Conservation (phyloP, 2,113 vertebrate genomes). For the Dolichallabes microphthalmus region DNA sequence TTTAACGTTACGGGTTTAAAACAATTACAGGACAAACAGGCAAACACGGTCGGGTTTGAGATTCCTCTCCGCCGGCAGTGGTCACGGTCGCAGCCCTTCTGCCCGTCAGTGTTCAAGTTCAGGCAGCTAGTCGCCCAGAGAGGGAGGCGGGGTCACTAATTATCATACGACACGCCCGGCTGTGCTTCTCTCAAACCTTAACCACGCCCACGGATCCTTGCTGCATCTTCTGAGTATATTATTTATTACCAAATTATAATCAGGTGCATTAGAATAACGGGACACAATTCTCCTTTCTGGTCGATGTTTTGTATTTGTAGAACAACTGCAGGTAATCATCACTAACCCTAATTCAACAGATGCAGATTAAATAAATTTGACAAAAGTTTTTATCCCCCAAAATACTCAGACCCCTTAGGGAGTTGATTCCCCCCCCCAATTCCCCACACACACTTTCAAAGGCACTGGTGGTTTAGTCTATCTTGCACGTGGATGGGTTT, state of each 20-base stretch:
- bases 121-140: slow-evolving; percentile 63
- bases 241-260: background rate
- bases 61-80: slow-evolving; percentile 31
- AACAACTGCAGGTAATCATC: background rate
- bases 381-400: background rate
- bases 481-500: background rate
- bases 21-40: background rate
- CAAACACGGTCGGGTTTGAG: background rate
- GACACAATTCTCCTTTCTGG: background rate
- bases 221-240: background rate
- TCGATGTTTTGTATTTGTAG: background rate
- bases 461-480: background rate
- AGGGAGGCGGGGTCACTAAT: slow-evolving; percentile 61
- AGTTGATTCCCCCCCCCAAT: background rate
- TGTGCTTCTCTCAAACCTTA: slow-evolving; percentile 45
- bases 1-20: background rate
- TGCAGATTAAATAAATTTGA: background rate
- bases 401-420: background rate
- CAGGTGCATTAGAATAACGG: background rate
- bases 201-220: slow-evolving; percentile 57
- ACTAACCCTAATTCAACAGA: background rate
- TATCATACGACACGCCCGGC: slow-evolving; percentile 6
- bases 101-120: slow-evolving; percentile 74
- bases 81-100: slow-evolving; percentile 56
- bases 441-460: no score